Evolutionary conservation across 2,113 vertebrate species (phyloP), one percentile per base, ranked within the genome.

Genomic region (Pelecanus crispus): DNA sequence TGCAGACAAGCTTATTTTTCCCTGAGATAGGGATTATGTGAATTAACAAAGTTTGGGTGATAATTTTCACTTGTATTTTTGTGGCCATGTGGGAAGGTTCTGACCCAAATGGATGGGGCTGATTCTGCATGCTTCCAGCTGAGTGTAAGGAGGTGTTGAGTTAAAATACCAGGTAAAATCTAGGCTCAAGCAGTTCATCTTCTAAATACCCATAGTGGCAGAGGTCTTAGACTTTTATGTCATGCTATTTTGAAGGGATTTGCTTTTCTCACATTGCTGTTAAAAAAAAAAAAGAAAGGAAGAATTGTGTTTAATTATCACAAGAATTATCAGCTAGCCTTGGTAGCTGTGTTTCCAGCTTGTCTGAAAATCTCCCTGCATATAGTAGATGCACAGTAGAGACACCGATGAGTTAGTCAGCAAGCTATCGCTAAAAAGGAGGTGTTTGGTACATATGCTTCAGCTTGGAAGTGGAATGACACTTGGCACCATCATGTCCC

Each of bases 371-470:
- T 24, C 55, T 94, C 25, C 53, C 74, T 45, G 28, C n/a, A 7
- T 13, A 13, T 10, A 38, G 73, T 63, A 70, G 63, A 11, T 42
- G 66, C 53, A 13, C 31, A 29, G 65, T 4, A 36, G 61, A 65
- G 66, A 36, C 38, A 13, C 32, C 29, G 81, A 47, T 0, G 12
- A 71, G 77, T 68, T 81, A 79, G 52, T 44, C 0, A 11, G 26
- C 61, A 71, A 63, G 52, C 68, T 80, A 22, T 26, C 1, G 0
- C 92, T 61, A 25, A 80, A 72, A 84, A 63, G 32, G 84, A 91
- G 77, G 82, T 96, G 95, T 94, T 90, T 81, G 80, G 59, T 74
- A 73, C 92, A 73, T 90, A 90, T 90, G 93, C 74, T 88, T 68
- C 67, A 95, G 66, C 71, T 72, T 85, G 52, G 66, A 81, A 92